Base-by-base conservation (phyloP, 2,888 invertebrate species). In the Pheosia tremula region DNA sequence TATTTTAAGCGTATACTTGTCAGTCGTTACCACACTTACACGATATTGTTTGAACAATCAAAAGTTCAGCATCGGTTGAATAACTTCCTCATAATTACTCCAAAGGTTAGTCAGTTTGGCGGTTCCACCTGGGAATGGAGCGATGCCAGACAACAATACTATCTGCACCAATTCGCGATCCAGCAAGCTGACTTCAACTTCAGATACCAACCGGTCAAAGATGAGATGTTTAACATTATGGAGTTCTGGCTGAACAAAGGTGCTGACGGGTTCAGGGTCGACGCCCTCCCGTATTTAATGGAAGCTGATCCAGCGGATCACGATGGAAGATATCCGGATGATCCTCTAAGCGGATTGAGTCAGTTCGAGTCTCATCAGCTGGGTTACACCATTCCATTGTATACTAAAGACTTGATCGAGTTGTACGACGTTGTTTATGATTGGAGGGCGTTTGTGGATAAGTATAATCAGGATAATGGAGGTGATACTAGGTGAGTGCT, bases 251-350 rank as follows among this genome's bases (percentile, higher is more conserved):
- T 97, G 41, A 93, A 95, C 47, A 94, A 95, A 63, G 97, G 97
- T 0, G 95, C 96, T 0, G 96, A 96, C 71, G 97, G 97, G 0
- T 97, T 97, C 83, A 95, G 97, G 57, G 88, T 97, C 0, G 96
- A 96, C 74, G 96, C 96, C 0, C 89, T 96, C 1, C 95, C 95
- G 0, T 94, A 95, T 74, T 79, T 95, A 13, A 92, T 93, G 0
- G 95, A 95, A 75, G 90, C 95, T 0, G 79, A 87, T 55, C 93
- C 93, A 0, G 82, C 71, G n/a, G 85, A 85, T 13, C 85, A 88
- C 57, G 83, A 79, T 0, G 87, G 80, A 1, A 70, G 72, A 36
- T 94, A 94, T 60, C 91, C 91, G n/a, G 93, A 95, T 66, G 95
- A 95, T 59, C 95, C 95, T 0, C 53, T 91, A 0, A 94, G 90